Evolutionary conservation across 2,797 vertebrate genomes (phyloP).

Genomic region (Spheniscus humboldti): DNA sequence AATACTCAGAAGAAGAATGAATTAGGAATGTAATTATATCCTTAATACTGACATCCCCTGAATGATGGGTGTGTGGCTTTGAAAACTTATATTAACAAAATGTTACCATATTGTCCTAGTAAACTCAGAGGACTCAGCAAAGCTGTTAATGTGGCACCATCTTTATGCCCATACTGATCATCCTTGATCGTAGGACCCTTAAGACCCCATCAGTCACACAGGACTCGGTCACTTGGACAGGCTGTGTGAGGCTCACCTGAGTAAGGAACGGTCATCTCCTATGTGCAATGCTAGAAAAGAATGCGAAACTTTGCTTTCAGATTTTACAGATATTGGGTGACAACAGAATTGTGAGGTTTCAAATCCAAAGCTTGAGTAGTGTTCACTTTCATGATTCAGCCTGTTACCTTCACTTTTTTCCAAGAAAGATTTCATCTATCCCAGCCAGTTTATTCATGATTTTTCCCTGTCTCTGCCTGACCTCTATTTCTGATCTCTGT

Average conservation of each 20-base stretch:
- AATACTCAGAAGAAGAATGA: neutral
- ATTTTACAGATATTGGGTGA: neutral
- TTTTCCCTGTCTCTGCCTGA: neutral
- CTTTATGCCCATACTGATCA: neutral
- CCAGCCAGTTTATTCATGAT: neutral
- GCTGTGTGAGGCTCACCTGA: neutral
- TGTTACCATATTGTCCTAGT: neutral
- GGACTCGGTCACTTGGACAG: neutral
- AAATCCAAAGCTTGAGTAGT: neutral
- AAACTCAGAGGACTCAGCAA: neutral
- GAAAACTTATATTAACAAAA: neutral
- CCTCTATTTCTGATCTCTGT: neutral
- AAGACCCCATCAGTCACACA: neutral
- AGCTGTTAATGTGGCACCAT: neutral
- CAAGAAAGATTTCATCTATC: neutral
- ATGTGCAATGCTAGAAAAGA: neutral
- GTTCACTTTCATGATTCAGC: neutral
- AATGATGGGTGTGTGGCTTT: neutral
- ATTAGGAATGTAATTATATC: neutral
- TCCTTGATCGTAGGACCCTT: neutral
- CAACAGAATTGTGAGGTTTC: neutral
- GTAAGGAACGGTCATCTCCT: neutral
- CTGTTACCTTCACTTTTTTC: neutral
- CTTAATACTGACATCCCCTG: neutral
- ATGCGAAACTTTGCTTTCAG: neutral